Evolutionary conservation across 1,140 invertebrate genomes (phyloP), one percentile per base, ranked within the genome.

Genomic region (Drosophila santomea): DNA sequence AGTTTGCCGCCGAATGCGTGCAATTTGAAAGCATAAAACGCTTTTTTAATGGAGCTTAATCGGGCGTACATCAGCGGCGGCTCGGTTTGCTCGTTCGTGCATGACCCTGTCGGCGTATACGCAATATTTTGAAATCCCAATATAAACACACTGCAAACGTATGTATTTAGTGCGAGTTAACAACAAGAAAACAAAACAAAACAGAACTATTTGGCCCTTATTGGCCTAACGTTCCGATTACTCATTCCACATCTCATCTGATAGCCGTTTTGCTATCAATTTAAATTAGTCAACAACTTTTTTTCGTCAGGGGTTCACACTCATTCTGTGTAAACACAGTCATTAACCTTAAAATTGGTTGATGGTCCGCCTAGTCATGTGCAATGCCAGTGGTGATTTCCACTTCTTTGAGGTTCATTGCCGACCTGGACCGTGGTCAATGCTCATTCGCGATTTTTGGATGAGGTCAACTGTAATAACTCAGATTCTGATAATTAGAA

Each of bases 31-130:
- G 32, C 75, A 63, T 61, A 75, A 57, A 60, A 48, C 64, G 56
- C 56, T 88, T 76, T 89, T 88, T 88, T 89, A 88, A 88, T 88
- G 67, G 47, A 50, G 56, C 62, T 80, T 88, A 88, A 86, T 86
- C 80, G 80, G 61, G 50, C 15, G 38, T 28, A 50, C 72, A 80
- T 84, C 76, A 79, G 67, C 38, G 50, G 20, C 23, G 61, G 59
- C 64, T 86, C 38, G 51, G 79, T 80, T 83, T 67, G 83, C 39
- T 89, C 57, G 75, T 80, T 88, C 51, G 80, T 60, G 84, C 76
- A 48, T 83, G 57, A 41, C 59, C 14, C 32, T 63, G 61, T 54
- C 66, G 80, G 75, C 80, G 84, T 79, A 83, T 88, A 71, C 68
- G 63, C 56, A 83, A 83, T 80, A 61, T 78, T 77, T 89, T 11